Evolutionary conservation across 2,888 invertebrate genomes (phyloP), one percentile per base, ranked within the genome.

Genomic region (Auanema sp.): DNA sequence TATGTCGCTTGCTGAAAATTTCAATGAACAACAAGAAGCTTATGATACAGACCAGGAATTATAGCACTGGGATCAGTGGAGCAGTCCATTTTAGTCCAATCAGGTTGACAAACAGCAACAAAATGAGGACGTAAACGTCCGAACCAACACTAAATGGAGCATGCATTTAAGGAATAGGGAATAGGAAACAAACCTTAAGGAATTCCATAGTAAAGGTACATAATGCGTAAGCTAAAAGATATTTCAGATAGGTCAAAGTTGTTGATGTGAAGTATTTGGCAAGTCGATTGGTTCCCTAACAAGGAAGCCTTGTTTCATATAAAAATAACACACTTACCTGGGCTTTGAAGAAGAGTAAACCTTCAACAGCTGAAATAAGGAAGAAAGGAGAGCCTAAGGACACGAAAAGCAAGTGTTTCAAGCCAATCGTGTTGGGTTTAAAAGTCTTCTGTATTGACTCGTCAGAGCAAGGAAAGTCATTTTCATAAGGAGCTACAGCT

Each of bases 391-490:
- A 65, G 2, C 65, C 76, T 14, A 82, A 72, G 1, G 78, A 68
- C 16, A 81, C 58, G 16, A 64, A 50, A 12, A 82, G 73, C 11
- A 82, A 72, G 25, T 70, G 73, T 77, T 73, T 73, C 53, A 71
- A 56, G 23, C 71, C 77, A 0, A 86, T 78, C 0, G 86, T 86
- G 61, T 84, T 84, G 8, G 78, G 76, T 78, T 90, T 89, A 85
- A 89, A 92, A 2, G 95, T 95, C 84, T 95, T 92, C 81, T 88
- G 89, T 55, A 97, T 88, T 57, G 91, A 91, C 82, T 92, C 91
- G 86, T 97, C 97, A 84, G 92, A 90, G 86, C 96, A 96, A 87
- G 91, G 93, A 87, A 95, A 94, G 42, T 96, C 95, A 68, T 94
- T 82, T 52, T 75, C 69, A 18, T 62, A 65, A 1, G 79, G 79